Evolutionary conservation across 2,797 vertebrate species (phyloP), one percentile per base, ranked within the genome.

Genomic region (Echiichthys vipera): DNA sequence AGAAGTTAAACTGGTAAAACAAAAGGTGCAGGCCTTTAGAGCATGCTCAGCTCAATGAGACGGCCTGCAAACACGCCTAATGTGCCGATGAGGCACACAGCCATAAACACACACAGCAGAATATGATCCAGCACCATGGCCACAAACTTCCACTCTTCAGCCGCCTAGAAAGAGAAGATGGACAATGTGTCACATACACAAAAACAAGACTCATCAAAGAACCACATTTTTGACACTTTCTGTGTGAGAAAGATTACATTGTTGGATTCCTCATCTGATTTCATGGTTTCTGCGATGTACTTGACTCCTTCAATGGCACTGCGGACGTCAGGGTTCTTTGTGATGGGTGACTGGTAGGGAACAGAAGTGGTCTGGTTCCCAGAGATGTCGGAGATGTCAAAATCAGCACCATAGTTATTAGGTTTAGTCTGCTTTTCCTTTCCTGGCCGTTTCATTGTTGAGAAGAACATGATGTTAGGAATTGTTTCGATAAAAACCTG

Each of bases 101-200:
- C 82, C 97, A 98, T 98, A 91, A 99, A 99, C 83, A 98, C 95
- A 40, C 95, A 97, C 6, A 99, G 95, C 79, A 99, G 95, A 75
- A 99, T 95, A 88, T 99, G 98, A 90, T 99, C 97, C 86, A 98
- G 72, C 67, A 99, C 98, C 98, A 99, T 99, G 0, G 98, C 97
- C 32, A 99, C 97, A 39, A 97, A 99, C 89, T 97, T 99, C 98
- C 98, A 99, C 88, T 99, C 98, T 80, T 98, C 98, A 5, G 96
- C 94, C 32, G 97, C 97, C 97, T 99, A 40, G 92, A 93, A 73
- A 84, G 45, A 65, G 12, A 65, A 57, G n/a, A 83, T 14, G 9
- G 18, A 71, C 27, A 67, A 40, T 5, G n/a, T 24, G 62, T 83
- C 36, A 83, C n/a, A 46, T 0, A 39, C 10, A 67, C 11, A 47